Evolutionary conservation across 2,888 invertebrate species (phyloP).

Genomic region (Drosophila prostipennis): DNA sequence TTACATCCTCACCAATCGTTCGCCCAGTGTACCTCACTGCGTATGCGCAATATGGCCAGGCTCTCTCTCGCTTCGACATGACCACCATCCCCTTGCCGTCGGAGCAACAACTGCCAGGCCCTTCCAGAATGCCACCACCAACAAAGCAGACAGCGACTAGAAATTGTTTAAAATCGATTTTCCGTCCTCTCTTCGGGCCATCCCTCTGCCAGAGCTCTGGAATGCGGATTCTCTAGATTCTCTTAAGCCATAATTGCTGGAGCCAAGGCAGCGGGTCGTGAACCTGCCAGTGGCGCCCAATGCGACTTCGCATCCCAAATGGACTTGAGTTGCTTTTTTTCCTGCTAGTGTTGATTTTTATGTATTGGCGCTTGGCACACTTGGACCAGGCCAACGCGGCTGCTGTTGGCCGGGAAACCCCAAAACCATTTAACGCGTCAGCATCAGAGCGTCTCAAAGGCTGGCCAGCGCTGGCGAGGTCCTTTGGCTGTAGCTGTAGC

Average conservation of each 20-base stretch:
- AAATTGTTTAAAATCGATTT: conserved; percentile 62
- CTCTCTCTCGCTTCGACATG: conserved; percentile 7
- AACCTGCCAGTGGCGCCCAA: conserved; percentile 61
- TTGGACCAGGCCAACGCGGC: conserved; percentile 53
- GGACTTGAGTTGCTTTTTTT: conserved; percentile 47
- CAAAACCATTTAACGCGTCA: conserved; percentile 77
- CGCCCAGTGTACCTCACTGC: conserved; percentile 58
- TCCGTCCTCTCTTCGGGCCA: conserved; percentile 39
- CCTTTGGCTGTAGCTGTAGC: conserved; percentile 16
- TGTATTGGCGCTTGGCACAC: conserved; percentile 68
- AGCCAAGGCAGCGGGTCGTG: conserved; percentile 65
- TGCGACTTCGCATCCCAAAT: conserved; percentile 59
- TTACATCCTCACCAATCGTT: neutral
- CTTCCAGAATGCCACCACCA: conserved; percentile 61
- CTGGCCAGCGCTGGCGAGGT: conserved; percentile 62
- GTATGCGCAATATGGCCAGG: conserved; percentile 57
- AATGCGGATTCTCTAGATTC: conserved; percentile 18
- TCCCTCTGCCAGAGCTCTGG: conserved; percentile 18
- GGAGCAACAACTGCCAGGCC: conserved; percentile 58
- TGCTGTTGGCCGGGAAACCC: conserved; percentile 62
- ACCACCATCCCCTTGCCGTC: conserved; percentile 21
- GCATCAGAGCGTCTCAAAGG: conserved; percentile 67
- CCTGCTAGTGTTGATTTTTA: conserved; percentile 61
- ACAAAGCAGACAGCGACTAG: conserved; percentile 33
- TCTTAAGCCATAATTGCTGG: conserved; percentile 57